phyloP scores from a whole-genome alignment of 2,797 vertebrate genomes.

The Urocyon cinereoargenteus region DNA sequence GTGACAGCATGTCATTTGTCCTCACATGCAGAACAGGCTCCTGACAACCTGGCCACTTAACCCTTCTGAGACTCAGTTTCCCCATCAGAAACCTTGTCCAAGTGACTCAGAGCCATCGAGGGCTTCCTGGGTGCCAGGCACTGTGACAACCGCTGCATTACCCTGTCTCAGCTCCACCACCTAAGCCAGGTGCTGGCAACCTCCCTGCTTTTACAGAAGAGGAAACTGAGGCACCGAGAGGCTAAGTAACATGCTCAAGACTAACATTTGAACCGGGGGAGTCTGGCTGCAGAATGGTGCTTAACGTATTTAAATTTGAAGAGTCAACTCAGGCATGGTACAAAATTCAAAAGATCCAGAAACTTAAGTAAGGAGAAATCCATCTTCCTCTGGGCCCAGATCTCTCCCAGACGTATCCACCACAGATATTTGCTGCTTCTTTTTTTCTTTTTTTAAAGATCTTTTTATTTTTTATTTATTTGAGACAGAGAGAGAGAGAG shows the following conservation, averaged over 20 bases:
- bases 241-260: not conserved
- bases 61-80: not conserved
- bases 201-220: not conserved
- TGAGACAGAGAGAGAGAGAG: too few relatives aligned
- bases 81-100: not conserved
- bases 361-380: not conserved
- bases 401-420: not conserved
- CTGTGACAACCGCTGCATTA: accelerated
- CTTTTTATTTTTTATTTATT: too few relatives aligned
- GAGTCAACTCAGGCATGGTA: not conserved
- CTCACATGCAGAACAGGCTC: not conserved
- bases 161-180: accelerated
- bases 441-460: too few relatives aligned
- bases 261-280: not conserved
- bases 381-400: not conserved
- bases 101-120: accelerated
- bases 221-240: not conserved
- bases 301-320: not conserved
- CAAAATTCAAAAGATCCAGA: not conserved
- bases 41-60: not conserved
- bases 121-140: accelerated
- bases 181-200: not conserved
- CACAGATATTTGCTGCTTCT: not conserved
- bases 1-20: accelerated
- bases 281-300: not conserved